phyloP scores from a whole-genome alignment of 1,140 invertebrate genomes.

The Limonius californicus region DNA sequence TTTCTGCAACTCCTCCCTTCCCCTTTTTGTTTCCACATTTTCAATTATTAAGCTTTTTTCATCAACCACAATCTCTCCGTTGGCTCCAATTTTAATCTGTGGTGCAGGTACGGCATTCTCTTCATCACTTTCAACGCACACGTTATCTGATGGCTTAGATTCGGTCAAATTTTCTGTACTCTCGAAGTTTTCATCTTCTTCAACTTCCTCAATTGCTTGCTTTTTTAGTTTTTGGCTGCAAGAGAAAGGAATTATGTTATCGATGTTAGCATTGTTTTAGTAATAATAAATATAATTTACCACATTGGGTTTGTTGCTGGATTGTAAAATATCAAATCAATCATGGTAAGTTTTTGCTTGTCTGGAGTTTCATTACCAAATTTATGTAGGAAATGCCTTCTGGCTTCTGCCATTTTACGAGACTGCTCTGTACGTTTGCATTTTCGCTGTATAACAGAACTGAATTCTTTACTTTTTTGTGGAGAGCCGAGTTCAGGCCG shows the following conservation, averaged over 20 bases:
- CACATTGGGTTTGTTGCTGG: slow-evolving; percentile 67
- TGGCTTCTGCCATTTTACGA: slow-evolving; percentile 52
- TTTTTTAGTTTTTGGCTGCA: no score
- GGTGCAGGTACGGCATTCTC: slow-evolving; percentile 65
- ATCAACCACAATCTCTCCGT: slow-evolving; percentile 83
- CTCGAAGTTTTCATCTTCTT: no score
- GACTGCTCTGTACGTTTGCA: slow-evolving; percentile 48
- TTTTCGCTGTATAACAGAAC: slow-evolving; percentile 33
- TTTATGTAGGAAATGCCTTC: slow-evolving; percentile 56
- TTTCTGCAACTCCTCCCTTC: slow-evolving; percentile 59
- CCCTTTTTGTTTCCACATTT: slow-evolving; percentile 61
- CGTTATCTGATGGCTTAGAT: no score
- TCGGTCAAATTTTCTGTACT: no score
- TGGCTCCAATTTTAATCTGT: slow-evolving; percentile 81
- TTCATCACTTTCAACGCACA: slow-evolving; percentile 21
- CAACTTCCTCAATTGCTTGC: no score
- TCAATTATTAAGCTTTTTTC: slow-evolving; percentile 82
- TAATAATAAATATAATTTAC: no score
- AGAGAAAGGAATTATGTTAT: no score
- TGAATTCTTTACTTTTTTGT: slow-evolving; percentile 32
- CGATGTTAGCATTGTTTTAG: no score
- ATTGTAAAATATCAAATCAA: slow-evolving; percentile 88
- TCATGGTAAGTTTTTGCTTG: slow-evolving; percentile 74
- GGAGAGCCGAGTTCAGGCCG: neutral
- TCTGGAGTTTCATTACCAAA: slow-evolving; percentile 58